Base-by-base conservation (phyloP, 1,140 invertebrate species). In the Lucilia cuprina region DNA sequence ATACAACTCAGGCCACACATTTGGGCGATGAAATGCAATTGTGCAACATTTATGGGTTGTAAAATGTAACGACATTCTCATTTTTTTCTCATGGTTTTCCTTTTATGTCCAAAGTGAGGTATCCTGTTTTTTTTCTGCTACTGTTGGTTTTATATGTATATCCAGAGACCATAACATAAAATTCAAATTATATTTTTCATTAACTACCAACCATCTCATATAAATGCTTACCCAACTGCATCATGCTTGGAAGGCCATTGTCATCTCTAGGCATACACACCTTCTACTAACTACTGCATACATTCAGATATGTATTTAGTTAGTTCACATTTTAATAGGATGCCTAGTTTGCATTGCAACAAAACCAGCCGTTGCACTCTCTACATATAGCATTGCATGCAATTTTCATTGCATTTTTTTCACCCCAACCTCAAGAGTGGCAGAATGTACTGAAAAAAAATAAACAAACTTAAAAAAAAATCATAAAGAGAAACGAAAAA, bases 361-460 rank as follows among this genome's bases (percentile, higher is more conserved):
- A 87, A 86, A 84, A 60, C 55, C 55, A 83, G 85, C 85, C 80
- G 75, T 75, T 85, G 74, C 78, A 65, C 10, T 60, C 14, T 2
- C 5, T 14, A 5, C 55, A 60, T 10, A 41, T 7, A 60, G 14
- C 19, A 21, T 41, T 41, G 30, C 60, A 78, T 60, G 85, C 83
- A 84, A 85, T 86, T 86, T 86, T 85, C 60, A 86, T 84, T 87
- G 86, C 85, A 86, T 82, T 87, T 83, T 88, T 86, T 55, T 1
- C 87, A 86, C 84, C 86, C 85, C 87, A 87, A 17, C 50, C 50
- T 55, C 65, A 70, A 19, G n/a, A 21, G 65, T 70, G 17, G 65
- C n/a, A 70, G 8, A 60, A 60, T 60, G 55, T 17, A n/a, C n/a
- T 5, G 25, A 17, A n/a, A 14, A 60, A 60, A 60, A 14, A 17